Percentiles rank a stretch among this genome's conserved stretches.
Evolutionary conservation across 1,140 invertebrate species (phyloP).

Genomic region (Heliconius hermathena): DNA sequence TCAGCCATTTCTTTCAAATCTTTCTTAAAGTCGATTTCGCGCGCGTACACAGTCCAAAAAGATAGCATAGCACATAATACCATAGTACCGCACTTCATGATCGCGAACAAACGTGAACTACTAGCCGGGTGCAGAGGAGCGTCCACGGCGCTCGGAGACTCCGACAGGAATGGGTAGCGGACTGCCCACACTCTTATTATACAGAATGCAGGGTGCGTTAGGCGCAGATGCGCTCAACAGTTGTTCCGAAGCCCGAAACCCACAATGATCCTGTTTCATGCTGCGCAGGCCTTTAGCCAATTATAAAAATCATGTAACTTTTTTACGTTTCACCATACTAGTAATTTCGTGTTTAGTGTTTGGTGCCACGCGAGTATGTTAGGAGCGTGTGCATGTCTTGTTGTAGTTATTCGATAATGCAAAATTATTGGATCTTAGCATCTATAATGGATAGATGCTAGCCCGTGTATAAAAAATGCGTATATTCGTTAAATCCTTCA

Average conservation of each 20-base stretch:
- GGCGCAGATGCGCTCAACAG: slow-evolving; percentile 75
- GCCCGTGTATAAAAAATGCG: too few species aligned
- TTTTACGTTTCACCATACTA: background rate
- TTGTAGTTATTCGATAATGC: too few species aligned
- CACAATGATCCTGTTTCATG: slow-evolving; percentile 34
- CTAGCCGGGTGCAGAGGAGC: slow-evolving; percentile 5
- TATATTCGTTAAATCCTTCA: background rate
- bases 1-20: slow-evolving; percentile 58
- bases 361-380: too few species aligned
- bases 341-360: background rate
- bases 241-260: slow-evolving; percentile 58
- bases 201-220: slow-evolving; percentile 50
- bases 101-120: slow-evolving; percentile 41
- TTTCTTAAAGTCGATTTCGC: slow-evolving; percentile 54
- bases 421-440: too few species aligned
- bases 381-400: too few species aligned
- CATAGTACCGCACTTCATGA: slow-evolving; percentile 59
- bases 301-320: slow-evolving; percentile 9
- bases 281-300: slow-evolving; percentile 9
- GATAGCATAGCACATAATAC: slow-evolving; percentile 49
- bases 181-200: slow-evolving; percentile 45
- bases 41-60: slow-evolving; percentile 49
- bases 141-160: slow-evolving; percentile 39
- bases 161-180: slow-evolving; percentile 52
- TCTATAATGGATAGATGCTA: too few species aligned